Evolutionary conservation across 1,140 invertebrate species (phyloP), one percentile per base, ranked within the genome.

Genomic region (Pseudomyrmex concolor): DNA sequence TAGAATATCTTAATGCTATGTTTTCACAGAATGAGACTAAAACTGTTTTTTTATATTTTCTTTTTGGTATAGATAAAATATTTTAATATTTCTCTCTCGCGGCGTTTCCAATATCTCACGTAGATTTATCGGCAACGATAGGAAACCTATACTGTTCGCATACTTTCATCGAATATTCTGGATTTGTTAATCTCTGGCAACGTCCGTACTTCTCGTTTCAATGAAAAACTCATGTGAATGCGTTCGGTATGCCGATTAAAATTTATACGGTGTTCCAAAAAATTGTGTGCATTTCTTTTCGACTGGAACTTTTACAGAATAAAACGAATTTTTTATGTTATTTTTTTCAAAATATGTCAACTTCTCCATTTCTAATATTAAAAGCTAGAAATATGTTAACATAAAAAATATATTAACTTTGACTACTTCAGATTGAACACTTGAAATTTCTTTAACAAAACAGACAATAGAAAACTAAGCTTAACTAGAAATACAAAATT

Each of bases 141-240:
- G 76, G 51, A 70, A 80, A 80, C 9, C 66, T 80, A 78, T 76
- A 76, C 45, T 34, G 25, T 71, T n/a, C 50, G 66, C 12, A 45
- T 48, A 43, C 64, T 15, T 70, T 25, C 25, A 13, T 43, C 25
- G 25, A 54, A 55, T 43, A 43, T 60, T 34, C 60, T 19, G 60
- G 48, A 59, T n/a, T 70, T 48, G n/a, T 78, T 59, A 71, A 80
- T 71, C 76, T 48, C 62, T 45, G 13, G 19, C 54, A 48, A 59
- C 34, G 12, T 57, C 25, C 17, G 1, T 71, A 59, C 71, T 80
- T 60, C 45, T 50, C 15, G 54, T 22, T 71, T 59, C 64, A 66
- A 78, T 25, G 15, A 66, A 74, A 76, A 80, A 80, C 57, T 34
- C 34, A 12, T 5, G 15, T 19, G 45, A 62, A n/a, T 76, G 15